These are phyloP conservation scores for Barypeithes pellucidus DNA, from an alignment of 2,888 invertebrate genomes.

Conservation along the genomic window DNA sequence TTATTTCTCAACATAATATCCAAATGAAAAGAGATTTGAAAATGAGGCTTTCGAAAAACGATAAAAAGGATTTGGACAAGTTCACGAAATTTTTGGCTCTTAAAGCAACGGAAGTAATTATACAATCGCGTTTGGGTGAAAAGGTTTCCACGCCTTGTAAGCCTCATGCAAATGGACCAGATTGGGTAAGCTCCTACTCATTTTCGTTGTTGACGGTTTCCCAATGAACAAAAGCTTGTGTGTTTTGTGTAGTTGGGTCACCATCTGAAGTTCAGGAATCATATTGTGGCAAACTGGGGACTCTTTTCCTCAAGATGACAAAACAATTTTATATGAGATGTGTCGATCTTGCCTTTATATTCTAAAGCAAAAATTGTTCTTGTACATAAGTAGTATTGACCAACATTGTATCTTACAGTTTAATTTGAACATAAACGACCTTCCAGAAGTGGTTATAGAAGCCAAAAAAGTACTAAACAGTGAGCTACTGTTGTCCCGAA, in stretches of 20 bases:
- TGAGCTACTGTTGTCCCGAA: constrained; percentile 74
- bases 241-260: too few relatives aligned
- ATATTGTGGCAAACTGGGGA: neutral
- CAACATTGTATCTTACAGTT: constrained; percentile 75
- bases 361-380: neutral
- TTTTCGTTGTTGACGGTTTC: neutral
- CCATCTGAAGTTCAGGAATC: too few relatives aligned
- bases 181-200: constrained; percentile 79
- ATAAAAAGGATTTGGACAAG: constrained; percentile 88
- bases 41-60: constrained; percentile 73
- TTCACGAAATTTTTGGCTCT: constrained; percentile 91
- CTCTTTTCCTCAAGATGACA: too few relatives aligned
- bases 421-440: constrained; percentile 89
- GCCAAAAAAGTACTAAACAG: constrained; percentile 82
- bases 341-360: too few relatives aligned
- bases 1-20: constrained; percentile 24
- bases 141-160: constrained; percentile 88
- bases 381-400: neutral
- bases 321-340: too few relatives aligned
- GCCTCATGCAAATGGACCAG: constrained; percentile 83
- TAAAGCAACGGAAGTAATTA: constrained; percentile 92
- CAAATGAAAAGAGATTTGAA: constrained; percentile 58
- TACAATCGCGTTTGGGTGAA: constrained; percentile 92
- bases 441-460: constrained; percentile 86
- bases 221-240: neutral